phyloP scores from a whole-genome alignment of 2,888 invertebrate genomes.

The Phytoseiulus persimilis region DNA sequence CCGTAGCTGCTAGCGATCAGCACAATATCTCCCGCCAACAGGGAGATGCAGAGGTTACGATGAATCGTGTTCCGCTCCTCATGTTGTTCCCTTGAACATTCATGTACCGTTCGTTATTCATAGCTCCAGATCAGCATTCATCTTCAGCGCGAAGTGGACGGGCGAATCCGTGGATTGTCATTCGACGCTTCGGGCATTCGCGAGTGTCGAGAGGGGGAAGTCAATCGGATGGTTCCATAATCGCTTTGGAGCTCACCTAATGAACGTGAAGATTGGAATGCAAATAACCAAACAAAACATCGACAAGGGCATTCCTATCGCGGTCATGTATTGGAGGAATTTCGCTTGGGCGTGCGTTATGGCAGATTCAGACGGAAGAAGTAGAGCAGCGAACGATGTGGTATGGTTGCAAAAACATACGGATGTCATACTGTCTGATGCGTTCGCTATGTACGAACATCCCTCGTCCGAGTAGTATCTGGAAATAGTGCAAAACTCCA shows the following conservation, averaged over 20 bases:
- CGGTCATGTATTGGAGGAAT: slow-evolving; percentile 20
- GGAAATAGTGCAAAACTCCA: not conserved
- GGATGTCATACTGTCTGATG: not conserved
- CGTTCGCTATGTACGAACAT: not conserved
- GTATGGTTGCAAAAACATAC: slow-evolving; percentile 29
- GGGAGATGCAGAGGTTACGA: slow-evolving; percentile 12
- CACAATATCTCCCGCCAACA: not conserved
- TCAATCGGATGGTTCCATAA: too few species aligned
- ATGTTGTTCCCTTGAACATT: not conserved
- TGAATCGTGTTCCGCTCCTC: slow-evolving; percentile 20
- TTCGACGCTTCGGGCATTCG: too few species aligned
- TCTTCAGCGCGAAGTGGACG: too few species aligned
- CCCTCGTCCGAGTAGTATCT: slow-evolving; percentile 15
- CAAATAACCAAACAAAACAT: not conserved
- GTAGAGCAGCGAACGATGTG: slow-evolving; percentile 26
- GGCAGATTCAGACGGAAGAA: not conserved
- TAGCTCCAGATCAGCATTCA: too few species aligned
- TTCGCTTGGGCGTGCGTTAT: slow-evolving; percentile 1
- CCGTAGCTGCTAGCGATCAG: slow-evolving; percentile 22
- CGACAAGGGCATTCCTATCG: slow-evolving; percentile 29
- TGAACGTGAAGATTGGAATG: slow-evolving; percentile 32
- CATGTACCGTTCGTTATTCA: too few species aligned
- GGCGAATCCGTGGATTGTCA: too few species aligned
- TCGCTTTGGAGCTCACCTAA: not conserved
- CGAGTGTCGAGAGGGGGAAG: too few species aligned